phyloP scores from a whole-genome alignment of 2,888 invertebrate species.

The Aricia artaxerxes region DNA sequence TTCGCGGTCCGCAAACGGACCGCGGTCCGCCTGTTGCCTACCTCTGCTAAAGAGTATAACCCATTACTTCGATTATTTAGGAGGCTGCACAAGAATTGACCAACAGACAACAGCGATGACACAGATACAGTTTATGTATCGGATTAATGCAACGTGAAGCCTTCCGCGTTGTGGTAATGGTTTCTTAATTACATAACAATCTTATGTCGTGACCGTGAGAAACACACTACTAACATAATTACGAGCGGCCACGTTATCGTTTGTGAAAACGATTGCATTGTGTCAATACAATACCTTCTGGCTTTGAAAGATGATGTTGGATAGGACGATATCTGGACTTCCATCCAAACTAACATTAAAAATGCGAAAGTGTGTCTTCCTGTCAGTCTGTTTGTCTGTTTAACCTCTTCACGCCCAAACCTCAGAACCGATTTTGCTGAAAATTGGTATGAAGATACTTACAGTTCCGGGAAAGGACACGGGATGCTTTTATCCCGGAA shows the following conservation, averaged over 20 bases:
- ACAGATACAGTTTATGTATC: background rate
- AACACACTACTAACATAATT: background rate
- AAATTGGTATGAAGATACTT: too few relatives aligned
- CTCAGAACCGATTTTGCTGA: too few relatives aligned
- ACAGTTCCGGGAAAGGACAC: too few relatives aligned
- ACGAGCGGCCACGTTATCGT: background rate
- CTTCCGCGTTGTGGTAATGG: conserved; percentile 7
- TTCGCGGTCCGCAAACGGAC: too few relatives aligned
- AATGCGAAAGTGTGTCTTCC: too few relatives aligned
- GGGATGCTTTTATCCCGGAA: too few relatives aligned
- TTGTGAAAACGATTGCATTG: background rate
- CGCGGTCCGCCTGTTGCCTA: too few relatives aligned
- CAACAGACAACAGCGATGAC: background rate
- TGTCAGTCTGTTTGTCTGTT: too few relatives aligned
- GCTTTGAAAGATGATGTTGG: background rate
- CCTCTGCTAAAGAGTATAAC: too few relatives aligned
- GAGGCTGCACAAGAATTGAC: background rate
- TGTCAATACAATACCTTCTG: background rate
- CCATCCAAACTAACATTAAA: too few relatives aligned
- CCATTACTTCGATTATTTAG: too few relatives aligned
- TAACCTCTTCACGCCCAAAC: too few relatives aligned
- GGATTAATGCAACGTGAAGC: background rate
- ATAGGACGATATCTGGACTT: background rate
- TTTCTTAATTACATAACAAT: background rate
- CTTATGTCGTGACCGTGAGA: conserved; percentile 5